These are phyloP conservation scores for Heliothis subflexa DNA, from an alignment of 1,140 invertebrate species.

Conservation along the genomic window DNA sequence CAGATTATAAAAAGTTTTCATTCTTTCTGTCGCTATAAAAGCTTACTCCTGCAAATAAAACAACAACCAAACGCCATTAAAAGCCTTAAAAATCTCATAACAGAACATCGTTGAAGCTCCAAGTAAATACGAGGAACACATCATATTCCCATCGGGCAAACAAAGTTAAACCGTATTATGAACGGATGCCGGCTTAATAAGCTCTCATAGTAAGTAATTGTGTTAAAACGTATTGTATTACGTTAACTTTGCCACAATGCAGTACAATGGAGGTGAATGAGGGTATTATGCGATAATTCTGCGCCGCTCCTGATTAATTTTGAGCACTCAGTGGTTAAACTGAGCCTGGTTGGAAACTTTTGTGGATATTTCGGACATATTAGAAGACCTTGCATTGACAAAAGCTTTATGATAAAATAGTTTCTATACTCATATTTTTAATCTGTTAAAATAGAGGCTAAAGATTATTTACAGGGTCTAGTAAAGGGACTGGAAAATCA, in stretches of 20 bases:
- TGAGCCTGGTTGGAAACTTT: neutral
- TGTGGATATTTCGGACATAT: neutral
- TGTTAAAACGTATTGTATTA: constrained; percentile 68
- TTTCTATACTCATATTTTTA: too few species aligned
- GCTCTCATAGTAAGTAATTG: constrained; percentile 69
- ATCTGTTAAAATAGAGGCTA: too few species aligned
- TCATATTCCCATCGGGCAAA: constrained; percentile 28
- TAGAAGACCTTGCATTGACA: neutral
- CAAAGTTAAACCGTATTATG: constrained; percentile 39
- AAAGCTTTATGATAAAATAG: neutral
- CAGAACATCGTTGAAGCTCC: constrained; percentile 12
- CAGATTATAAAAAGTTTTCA: too few species aligned
- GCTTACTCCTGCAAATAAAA: neutral
- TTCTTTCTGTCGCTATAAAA: neutral
- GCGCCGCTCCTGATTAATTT: constrained; percentile 35
- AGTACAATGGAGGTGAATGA: constrained; percentile 60
- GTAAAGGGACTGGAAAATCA: too few species aligned
- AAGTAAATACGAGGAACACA: constrained; percentile 27
- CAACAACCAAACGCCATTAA: neutral
- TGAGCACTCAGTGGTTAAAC: constrained; percentile 3
- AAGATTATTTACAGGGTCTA: too few species aligned
- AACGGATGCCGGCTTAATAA: constrained; percentile 65
- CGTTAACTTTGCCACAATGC: constrained; percentile 57
- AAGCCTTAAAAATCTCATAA: neutral
- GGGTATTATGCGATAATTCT: constrained; percentile 54